These are phyloP conservation scores for Sinocyclocheilus anshuiensis DNA, from an alignment of 2,113 vertebrate genomes.

Conservation along the genomic window DNA sequence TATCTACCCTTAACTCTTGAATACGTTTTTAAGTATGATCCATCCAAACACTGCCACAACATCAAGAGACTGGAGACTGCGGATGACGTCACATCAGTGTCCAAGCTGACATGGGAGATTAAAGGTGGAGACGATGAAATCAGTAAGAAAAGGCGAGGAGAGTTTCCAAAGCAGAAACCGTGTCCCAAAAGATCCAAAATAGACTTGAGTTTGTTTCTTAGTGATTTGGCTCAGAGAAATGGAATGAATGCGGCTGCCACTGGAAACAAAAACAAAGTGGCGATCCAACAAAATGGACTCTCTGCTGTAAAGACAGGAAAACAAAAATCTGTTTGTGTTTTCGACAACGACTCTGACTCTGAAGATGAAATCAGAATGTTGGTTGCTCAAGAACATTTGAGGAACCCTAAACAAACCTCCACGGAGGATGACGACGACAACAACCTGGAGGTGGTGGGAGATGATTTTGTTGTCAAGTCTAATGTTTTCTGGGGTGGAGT, in stretches of 20 bases:
- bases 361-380: constrained; percentile 80
- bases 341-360: constrained; percentile 75
- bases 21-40: constrained; percentile 88
- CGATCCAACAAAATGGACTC: not conserved
- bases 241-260: not conserved
- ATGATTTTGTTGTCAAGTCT: constrained; percentile 76
- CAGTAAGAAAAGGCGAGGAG: constrained; percentile 82
- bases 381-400: constrained; percentile 65
- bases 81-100: constrained; percentile 70
- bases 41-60: constrained; percentile 95
- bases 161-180: constrained; percentile 70
- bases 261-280: not conserved
- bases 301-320: not conserved
- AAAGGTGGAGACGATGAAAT: constrained; percentile 76
- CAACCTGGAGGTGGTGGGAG: constrained; percentile 82
- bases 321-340: not conserved
- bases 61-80: constrained; percentile 81
- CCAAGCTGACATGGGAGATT: constrained; percentile 85
- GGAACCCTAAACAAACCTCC: constrained; percentile 40
- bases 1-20: constrained; percentile 73
- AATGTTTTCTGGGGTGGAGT: constrained; percentile 54
- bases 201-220: not conserved
- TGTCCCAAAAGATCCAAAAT: constrained; percentile 28
- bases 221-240: not conserved
- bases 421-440: constrained; percentile 62